Conservation (phyloP, 2,113 vertebrate genomes). For the Etheostoma spectabile region DNA sequence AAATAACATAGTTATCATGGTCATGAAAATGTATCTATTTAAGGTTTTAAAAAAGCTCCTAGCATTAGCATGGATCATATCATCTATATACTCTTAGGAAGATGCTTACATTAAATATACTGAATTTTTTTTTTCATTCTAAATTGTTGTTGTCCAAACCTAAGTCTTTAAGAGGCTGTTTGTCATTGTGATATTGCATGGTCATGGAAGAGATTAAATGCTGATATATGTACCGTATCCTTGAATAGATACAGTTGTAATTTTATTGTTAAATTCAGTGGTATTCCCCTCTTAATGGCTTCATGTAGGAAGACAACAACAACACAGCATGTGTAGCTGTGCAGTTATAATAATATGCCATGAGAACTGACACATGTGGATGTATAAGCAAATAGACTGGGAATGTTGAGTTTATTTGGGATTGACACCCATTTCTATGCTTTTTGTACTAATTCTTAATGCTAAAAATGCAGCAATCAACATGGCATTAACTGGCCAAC, state of each 20-base stretch:
- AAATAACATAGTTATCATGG: background rate
- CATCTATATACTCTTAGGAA: background rate
- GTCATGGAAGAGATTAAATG: background rate
- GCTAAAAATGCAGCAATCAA: background rate
- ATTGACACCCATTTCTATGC: background rate
- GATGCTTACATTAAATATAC: background rate
- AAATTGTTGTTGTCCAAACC: background rate
- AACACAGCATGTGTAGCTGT: slow-evolving; percentile 62
- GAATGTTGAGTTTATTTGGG: background rate
- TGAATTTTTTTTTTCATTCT: background rate
- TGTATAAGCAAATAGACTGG: background rate
- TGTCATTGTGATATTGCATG: slow-evolving; percentile 44
- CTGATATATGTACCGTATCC: background rate
- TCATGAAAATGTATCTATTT: slow-evolving; percentile 1
- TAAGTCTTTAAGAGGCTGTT: background rate
- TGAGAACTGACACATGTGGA: slow-evolving; percentile 15
- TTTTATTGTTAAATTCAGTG: slow-evolving; percentile 55
- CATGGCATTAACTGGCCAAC: background rate
- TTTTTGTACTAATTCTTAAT: background rate
- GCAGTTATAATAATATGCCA: slow-evolving; percentile 17
- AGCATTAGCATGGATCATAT: background rate
- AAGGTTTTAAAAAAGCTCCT: background rate
- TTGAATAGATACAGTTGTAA: background rate
- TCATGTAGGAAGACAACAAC: slow-evolving; percentile 38
- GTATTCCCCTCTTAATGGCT: slow-evolving; percentile 64